Evolutionary conservation across 2,797 vertebrate genomes (phyloP), one percentile per base, ranked within the genome.

Genomic region (Hemibagrus guttatus): DNA sequence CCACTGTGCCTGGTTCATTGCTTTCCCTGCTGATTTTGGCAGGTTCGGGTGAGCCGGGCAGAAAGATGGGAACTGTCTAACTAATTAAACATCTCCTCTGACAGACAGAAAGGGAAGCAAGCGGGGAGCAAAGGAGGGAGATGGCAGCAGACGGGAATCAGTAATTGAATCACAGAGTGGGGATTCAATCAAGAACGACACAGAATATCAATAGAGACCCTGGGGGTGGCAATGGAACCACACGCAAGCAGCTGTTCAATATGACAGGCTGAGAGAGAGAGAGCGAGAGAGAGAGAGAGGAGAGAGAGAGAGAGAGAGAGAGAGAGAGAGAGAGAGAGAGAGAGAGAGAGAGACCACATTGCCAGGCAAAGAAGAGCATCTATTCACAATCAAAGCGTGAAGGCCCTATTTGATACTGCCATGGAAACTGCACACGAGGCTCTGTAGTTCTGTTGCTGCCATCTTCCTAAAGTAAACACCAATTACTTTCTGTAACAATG

Each of bases 81-180:
- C 84, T 89, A 86, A 90, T 90, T 89, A 88, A 84, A 85, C 78
- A 63, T 82, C 56, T 84, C 84, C 42, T 66, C 61, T 84, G 83
- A 87, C 52, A 66, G 80, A 75, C 49, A 71, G 54, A 86, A 83
- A 81, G 71, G 39, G 31, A 78, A 49, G 59, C 0, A 39, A 59
- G 85, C 46, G 74, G 58, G 66, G 59, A 80, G 56, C 54, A 68
- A 54, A 82, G 56, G 31, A 63, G 64, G 63, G 39, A 49, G 61
- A 74, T 14, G 6, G 85, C 78, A 83, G 81, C 83, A 84, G 54
- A 86, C 16, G 11, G 85, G 75, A 86, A 83, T 90, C 83, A 85
- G 87, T 86, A 88, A 87, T 86, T 82, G 71, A 85, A 88, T 88
- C 83, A 86, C 87, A 87, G 78, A 85, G 72, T 83, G 59, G 71